Evolutionary conservation across 2,113 vertebrate genomes (phyloP).

Genomic region (Tapirus terrestris): DNA sequence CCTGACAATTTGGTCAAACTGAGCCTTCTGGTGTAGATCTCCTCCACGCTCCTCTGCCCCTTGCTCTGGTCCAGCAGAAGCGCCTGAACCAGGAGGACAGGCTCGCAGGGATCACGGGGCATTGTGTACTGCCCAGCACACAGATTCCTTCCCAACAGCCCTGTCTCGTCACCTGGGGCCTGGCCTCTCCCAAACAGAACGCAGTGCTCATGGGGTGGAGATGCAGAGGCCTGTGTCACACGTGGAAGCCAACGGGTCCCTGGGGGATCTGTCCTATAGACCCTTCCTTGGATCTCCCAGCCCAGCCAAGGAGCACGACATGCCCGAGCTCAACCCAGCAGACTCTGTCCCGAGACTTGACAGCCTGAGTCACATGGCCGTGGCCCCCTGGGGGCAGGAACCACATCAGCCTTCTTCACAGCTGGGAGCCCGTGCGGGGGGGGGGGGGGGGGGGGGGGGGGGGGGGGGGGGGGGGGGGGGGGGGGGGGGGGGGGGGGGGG

Average conservation of each 20-base stretch:
- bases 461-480: too few relatives aligned
- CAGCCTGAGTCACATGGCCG: not conserved
- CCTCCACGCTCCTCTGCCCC: not conserved
- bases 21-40: not conserved
- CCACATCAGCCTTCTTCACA: not conserved
- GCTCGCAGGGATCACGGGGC: fast-evolving
- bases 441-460: too few relatives aligned
- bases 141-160: not conserved
- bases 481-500: too few relatives aligned
- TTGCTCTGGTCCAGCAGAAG: not conserved
- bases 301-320: not conserved
- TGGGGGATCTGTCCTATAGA: not conserved
- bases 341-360: not conserved
- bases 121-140: not conserved
- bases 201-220: fast-evolving
- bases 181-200: not conserved
- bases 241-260: not conserved
- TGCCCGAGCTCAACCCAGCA: not conserved
- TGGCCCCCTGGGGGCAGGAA: not conserved
- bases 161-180: fast-evolving
- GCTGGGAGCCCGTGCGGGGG: not conserved
- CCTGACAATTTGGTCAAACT: not conserved
- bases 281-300: not conserved
- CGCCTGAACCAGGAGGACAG: not conserved
- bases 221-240: not conserved